Evolutionary conservation across 2,113 vertebrate genomes (phyloP), one percentile per base, ranked within the genome.

Genomic region (Catharus minimus): DNA sequence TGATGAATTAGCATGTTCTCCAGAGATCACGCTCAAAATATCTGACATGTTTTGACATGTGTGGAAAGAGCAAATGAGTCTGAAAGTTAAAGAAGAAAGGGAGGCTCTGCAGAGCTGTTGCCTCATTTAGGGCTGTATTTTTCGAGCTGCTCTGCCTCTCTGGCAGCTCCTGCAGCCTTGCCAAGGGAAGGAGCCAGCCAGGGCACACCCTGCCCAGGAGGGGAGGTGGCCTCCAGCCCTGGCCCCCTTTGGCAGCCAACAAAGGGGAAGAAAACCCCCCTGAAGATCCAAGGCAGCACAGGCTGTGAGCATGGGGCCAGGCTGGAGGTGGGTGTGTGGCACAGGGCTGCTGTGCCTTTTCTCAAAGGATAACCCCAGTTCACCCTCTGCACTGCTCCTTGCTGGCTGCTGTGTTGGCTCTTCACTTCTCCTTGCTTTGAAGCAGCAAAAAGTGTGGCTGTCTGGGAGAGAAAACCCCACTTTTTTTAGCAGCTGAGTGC

Each of bases 31-130:
- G 0, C 61, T 95, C 16, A 1, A 95, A 95, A 89, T 94, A 87
- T 60, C 82, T 94, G 94, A 87, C 77, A 91, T 91, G 88, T 96
- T 96, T 88, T 96, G 91, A 96, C 96, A 96, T 2, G 3, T 41
- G 65, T 46, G 80, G 44, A 68, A 91, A 90, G 62, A 62, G 20
- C 38, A 96, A 95, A 92, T 90, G 94, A 95, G 41, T 91, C 82
- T 91, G 81, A 92, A 94, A 89, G 90, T 39, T 53, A 75, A 82
- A 71, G 84, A 81, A 86, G 85, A 86, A 95, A 95, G 72, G 71
- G 92, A 71, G 32, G 24, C 24, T 91, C 68, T 78, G 38, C 67
- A 91, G 61, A 87, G 68, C 74, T 81, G 14, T 36, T 92, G 64
- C 64, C 67, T 95, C 65, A 78, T 82, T 80, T 78, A 69, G n/a